Evolutionary conservation across 2,113 vertebrate genomes (phyloP), one percentile per base, ranked within the genome.

Genomic region (Rafetus swinhoei): DNA sequence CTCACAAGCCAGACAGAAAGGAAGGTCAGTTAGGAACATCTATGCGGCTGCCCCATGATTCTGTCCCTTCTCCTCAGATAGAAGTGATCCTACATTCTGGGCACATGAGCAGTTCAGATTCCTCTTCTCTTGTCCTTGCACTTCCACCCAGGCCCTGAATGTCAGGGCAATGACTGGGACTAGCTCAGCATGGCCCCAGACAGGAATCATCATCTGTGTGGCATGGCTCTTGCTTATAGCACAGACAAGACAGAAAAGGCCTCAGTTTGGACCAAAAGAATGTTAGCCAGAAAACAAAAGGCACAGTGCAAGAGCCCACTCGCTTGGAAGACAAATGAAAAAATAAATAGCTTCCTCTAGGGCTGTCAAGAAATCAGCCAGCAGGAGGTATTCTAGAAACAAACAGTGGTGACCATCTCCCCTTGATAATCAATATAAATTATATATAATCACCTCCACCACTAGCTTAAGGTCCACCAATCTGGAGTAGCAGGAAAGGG

Each of bases 311-410:
- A 95, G 90, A 94, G 88, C 9, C 39, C 25, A 81, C 4, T 35
- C 54, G 29, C 21, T 32, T 39, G 45, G 74, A 82, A 57, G 79
- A 52, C 0, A 16, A 56, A 0, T 39, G 81, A 79, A 52, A 79
- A 57, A 87, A 93, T 76, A 93, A 96, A 81, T 54, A 93, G 56
- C 29, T 89, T 91, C 76, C 80, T 85, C 32, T 24, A 14, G 5
- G 16, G 11, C 50, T 25, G 54, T 81, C n/a, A 25, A 89, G 79
- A 94, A 91, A 81, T 18, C 29, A 81, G 84, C 92, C 83, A 90
- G 81, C 53, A 84, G 92, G 60, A 65, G 2, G 25, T 84, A 54
- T 27, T 82, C 32, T 60, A 82, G 87, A 92, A 95, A 11, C 80
- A 89, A 81, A 79, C 22, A 80, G 65, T 3, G 90, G 39, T 32